These are phyloP conservation scores for Frankliniella fusca DNA, from an alignment of 2,888 invertebrate species.

Conservation along the genomic window DNA sequence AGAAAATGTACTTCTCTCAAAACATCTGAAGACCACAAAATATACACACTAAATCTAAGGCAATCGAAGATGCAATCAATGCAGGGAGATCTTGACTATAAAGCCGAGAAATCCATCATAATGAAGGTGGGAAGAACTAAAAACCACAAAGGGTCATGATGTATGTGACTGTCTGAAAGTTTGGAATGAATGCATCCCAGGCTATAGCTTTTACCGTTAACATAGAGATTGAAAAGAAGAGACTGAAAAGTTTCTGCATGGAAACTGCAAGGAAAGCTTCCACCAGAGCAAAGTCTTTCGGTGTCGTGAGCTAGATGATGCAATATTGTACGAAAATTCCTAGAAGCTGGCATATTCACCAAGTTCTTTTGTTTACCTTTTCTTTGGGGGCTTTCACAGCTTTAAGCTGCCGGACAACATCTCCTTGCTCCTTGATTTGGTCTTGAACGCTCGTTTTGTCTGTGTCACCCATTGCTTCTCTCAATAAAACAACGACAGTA, in stretches of 20 bases:
- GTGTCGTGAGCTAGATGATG: not conserved
- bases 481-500: not conserved
- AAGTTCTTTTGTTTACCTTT: constrained; percentile 48
- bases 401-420: constrained; percentile 76
- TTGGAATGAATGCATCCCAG: not conserved
- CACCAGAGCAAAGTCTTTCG: not conserved
- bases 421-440: constrained; percentile 69
- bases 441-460: constrained; percentile 42
- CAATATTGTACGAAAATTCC: constrained; percentile 27
- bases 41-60: not conserved
- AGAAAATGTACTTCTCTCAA: not conserved
- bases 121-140: not conserved
- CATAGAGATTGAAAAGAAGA: not conserved
- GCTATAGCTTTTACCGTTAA: not conserved
- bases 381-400: constrained; percentile 71
- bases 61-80: not conserved
- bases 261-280: not conserved
- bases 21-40: not conserved
- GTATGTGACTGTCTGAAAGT: not conserved
- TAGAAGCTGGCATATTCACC: constrained; percentile 1
- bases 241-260: not conserved
- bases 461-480: constrained; percentile 36
- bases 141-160: not conserved
- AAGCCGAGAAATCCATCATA: not conserved
- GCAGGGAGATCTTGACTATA: not conserved